Evolutionary conservation across 2,888 invertebrate genomes (phyloP).

Genomic region (Zhuqinia jingwanae): DNA sequence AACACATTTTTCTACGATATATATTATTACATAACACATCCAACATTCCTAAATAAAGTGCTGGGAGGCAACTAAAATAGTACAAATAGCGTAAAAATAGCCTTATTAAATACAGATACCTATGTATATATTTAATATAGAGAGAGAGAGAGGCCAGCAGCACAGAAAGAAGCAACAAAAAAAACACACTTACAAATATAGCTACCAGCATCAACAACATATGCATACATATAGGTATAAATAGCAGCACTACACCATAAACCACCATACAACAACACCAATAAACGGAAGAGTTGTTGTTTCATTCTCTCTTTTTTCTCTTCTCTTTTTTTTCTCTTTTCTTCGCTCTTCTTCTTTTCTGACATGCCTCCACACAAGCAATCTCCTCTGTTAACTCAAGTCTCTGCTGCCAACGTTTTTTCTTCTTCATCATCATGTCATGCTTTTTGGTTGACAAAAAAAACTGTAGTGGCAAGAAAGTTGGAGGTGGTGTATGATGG

Average conservation of each 20-base stretch:
- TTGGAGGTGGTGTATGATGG: constrained; percentile 34
- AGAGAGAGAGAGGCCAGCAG: background rate
- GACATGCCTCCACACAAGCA: constrained; percentile 48
- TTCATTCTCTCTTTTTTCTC: constrained; percentile 30
- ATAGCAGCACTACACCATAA: background rate
- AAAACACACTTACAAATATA: background rate
- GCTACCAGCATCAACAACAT: too few species aligned
- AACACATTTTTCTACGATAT: constrained; percentile 14
- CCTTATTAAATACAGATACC: background rate
- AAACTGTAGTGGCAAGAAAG: constrained; percentile 16
- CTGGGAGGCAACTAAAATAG: background rate
- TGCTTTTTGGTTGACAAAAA: constrained; percentile 57
- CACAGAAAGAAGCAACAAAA: background rate
- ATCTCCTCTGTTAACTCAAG: constrained; percentile 53
- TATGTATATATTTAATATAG: too few species aligned
- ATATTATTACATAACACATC: constrained; percentile 16
- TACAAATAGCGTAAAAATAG: background rate
- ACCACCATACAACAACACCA: constrained; percentile 35
- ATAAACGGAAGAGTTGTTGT: constrained; percentile 37
- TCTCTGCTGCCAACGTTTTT: constrained; percentile 41
- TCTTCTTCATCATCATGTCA: too few species aligned
- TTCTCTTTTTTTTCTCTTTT: background rate
- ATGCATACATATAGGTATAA: too few species aligned
- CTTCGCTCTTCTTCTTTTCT: too few species aligned
- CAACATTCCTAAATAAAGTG: background rate